Conservation (phyloP, 2,797 vertebrate genomes). For the Hypotaenidia okinawae region DNA sequence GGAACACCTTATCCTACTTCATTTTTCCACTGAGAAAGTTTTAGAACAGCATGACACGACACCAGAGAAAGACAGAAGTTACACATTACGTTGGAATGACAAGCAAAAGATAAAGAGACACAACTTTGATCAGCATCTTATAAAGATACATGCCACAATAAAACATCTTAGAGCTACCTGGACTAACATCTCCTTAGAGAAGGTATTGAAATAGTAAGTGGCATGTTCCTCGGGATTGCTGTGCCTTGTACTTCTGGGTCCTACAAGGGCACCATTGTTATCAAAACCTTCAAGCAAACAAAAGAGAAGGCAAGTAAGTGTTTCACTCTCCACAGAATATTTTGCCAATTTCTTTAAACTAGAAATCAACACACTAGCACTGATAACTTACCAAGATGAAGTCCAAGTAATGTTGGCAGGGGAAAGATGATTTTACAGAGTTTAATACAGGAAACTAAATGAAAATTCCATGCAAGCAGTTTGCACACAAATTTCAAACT, state of each 20-base stretch:
- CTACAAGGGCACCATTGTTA: constrained; percentile 91
- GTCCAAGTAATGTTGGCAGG: constrained; percentile 84
- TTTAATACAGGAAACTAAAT: constrained; percentile 76
- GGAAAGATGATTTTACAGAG: constrained; percentile 80
- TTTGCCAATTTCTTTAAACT: constrained; percentile 61
- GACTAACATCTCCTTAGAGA: constrained; percentile 95
- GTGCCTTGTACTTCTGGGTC: constrained; percentile 93
- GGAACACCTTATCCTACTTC: not conserved
- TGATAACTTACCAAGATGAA: constrained; percentile 87
- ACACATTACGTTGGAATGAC: not conserved
- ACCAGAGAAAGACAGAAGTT: not conserved
- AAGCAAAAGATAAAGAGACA: not conserved
- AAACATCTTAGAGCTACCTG: constrained; percentile 82
- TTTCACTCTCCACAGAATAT: not conserved
- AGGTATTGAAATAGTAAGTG: constrained; percentile 95
- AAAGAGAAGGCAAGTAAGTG: constrained; percentile 55
- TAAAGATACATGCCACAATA: not conserved
- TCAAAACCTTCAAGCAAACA: constrained; percentile 89
- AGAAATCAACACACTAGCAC: constrained; percentile 64
- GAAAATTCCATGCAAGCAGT: not conserved
- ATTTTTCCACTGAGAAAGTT: not conserved
- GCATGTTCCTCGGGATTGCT: constrained; percentile 96
- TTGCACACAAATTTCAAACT: not conserved
- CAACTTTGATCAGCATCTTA: not conserved
- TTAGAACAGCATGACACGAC: not conserved